Evolutionary conservation across 2,888 invertebrate genomes (phyloP), one percentile per base, ranked within the genome.

Genomic region (Amiota mariae): DNA sequence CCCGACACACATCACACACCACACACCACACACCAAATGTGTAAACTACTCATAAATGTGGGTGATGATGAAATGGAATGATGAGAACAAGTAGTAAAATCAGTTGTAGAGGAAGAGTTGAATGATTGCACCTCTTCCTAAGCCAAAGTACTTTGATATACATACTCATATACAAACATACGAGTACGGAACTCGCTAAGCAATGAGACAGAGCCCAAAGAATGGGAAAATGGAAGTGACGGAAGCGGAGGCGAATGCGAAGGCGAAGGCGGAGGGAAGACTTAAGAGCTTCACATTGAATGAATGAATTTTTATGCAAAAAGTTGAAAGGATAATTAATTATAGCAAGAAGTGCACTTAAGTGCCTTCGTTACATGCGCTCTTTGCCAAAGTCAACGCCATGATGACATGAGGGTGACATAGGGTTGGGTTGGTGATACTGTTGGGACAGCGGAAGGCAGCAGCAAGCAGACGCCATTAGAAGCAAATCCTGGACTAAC

Each of bases 341-440:
- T 87, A 86, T 84, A 86, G 81, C 84, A 85, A 86, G 86, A 86
- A 86, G 83, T 85, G 84, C 84, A 84, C 85, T 84, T 85, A 82
- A 81, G 83, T 85, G 82, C 82, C 82, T 82, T 82, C 78, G 81
- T 80, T 82, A 79, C 80, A 81, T 76, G 79, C 78, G 73, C 77
- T 73, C 74, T 73, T 75, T 20, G 54, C 54, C 54, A n/a, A 54
- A n/a, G 54, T 54, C 54, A n/a, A 54, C n/a, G 54, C 54, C 13
- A n/a, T 63, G 46, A 24, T 15, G 36, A 12, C 46, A 36, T 18
- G 13, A 63, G 36, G 57, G 70, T n/a, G 18, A 49, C 70, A 56
- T 70, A 18, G 47, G 47, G 18, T 12, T 66, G 20, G 57, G 49
- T n/a, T n/a, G n/a, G n/a, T n/a, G n/a, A n/a, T n/a, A n/a, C n/a